A percentile compares a stretch with the other conserved stretches of the same genome.
Evolutionary conservation across 2,113 vertebrate genomes (phyloP).

Genomic region (Dicentrarchus labrax): DNA sequence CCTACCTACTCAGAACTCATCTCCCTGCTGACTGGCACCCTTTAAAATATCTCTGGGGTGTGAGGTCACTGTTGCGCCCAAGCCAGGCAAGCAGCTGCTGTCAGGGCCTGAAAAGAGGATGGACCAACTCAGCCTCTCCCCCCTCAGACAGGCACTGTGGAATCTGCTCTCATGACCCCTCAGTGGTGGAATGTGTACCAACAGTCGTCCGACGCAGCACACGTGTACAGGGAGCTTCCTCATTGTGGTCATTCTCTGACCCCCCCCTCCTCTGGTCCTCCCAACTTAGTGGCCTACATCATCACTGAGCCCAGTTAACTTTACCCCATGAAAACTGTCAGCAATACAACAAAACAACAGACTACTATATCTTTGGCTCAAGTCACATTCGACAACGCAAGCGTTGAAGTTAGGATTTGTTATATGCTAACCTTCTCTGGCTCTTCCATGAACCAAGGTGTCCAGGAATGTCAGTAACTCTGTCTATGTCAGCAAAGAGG

Average conservation of each 20-base stretch:
- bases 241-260: conserved; percentile 58
- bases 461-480: conserved; percentile 49
- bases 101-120: conserved; percentile 69
- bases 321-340: conserved; percentile 27
- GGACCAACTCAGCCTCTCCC: conserved; percentile 61
- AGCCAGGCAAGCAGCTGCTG: conserved; percentile 90
- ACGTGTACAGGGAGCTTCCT: conserved; percentile 68
- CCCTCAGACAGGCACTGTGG: conserved; percentile 68
- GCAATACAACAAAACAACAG: background rate
- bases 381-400: background rate
- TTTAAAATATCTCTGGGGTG: conserved; percentile 90
- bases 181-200: conserved; percentile 63
- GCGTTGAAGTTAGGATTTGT: conserved; percentile 22
- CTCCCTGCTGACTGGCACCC: conserved; percentile 90
- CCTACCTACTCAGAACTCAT: conserved; percentile 80
- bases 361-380: background rate
- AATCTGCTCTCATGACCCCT: conserved; percentile 76
- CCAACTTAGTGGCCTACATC: conserved; percentile 41
- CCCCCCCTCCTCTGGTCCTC: conserved; percentile 22
- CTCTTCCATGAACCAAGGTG: conserved; percentile 31
- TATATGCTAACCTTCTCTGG: background rate
- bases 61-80: conserved; percentile 89
- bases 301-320: conserved; percentile 22
- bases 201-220: conserved; percentile 47
- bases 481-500: conserved; percentile 56